Conservation (phyloP, 2,113 vertebrate genomes). For the Oxyruncus cristatus region DNA sequence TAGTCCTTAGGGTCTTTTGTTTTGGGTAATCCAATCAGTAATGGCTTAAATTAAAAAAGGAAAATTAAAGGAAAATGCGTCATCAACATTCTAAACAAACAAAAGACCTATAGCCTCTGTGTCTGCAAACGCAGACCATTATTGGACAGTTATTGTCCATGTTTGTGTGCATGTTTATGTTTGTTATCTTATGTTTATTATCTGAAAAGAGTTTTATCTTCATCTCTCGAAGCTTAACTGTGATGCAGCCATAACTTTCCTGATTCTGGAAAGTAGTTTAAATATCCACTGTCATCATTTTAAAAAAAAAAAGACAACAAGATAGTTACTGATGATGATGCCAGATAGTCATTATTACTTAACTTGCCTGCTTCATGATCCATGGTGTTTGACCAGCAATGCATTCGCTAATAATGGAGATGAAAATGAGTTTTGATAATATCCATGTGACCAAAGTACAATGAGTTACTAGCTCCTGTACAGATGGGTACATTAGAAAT, state of each 20-base stretch:
- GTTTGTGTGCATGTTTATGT: neutral
- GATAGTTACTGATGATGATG: neutral
- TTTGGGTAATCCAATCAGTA: neutral
- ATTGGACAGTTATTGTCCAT: neutral
- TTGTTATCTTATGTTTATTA: neutral
- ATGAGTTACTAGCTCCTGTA: neutral
- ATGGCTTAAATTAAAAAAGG: neutral
- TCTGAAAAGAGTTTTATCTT: neutral
- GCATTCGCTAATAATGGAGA: neutral
- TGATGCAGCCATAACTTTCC: neutral
- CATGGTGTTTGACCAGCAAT: neutral
- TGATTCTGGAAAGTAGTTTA: neutral
- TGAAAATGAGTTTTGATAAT: neutral
- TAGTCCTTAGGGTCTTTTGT: neutral
- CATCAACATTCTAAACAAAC: neutral
- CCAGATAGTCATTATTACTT: neutral
- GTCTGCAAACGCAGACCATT: neutral
- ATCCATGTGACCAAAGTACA: neutral
- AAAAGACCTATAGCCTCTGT: neutral
- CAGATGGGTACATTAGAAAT: neutral
- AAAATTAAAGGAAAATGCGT: neutral
- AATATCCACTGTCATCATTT: neutral
- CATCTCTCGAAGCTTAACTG: neutral
- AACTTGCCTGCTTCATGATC: neutral
- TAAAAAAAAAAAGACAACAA: too few species aligned